Evolutionary conservation across 2,888 invertebrate species (phyloP).

Genomic region (Tachina lurida): DNA sequence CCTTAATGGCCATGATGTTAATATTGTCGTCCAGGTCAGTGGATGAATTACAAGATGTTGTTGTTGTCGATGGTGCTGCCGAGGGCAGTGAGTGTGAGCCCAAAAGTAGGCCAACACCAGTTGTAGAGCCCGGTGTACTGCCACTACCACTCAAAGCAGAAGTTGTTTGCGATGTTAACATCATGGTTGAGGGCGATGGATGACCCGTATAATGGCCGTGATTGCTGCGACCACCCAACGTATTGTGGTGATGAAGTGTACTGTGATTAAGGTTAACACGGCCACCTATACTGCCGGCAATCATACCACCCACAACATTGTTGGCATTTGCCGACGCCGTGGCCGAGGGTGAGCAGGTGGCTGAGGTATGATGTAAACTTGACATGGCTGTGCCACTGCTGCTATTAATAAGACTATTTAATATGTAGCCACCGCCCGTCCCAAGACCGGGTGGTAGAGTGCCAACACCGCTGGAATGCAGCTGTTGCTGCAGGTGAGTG

Average conservation of each 20-base stretch:
- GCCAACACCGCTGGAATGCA: slow-evolving; percentile 74
- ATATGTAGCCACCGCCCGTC: slow-evolving; percentile 79
- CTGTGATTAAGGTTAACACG: slow-evolving; percentile 70
- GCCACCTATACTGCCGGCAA: slow-evolving; percentile 69
- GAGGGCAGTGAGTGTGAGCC: slow-evolving; percentile 73
- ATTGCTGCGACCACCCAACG: slow-evolving; percentile 71
- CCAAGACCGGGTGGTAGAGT: slow-evolving; percentile 80
- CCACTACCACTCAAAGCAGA: slow-evolving; percentile 74
- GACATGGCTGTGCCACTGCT: slow-evolving; percentile 70
- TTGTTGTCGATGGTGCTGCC: slow-evolving; percentile 77
- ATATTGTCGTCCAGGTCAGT: slow-evolving; percentile 84
- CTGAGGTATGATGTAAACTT: slow-evolving; percentile 61
- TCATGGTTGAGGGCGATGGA: slow-evolving; percentile 73
- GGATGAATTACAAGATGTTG: slow-evolving; percentile 80
- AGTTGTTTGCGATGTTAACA: slow-evolving; percentile 75
- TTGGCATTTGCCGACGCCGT: slow-evolving; percentile 38
- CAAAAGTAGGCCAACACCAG: slow-evolving; percentile 76
- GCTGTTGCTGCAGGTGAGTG: slow-evolving; percentile 74
- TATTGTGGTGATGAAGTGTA: slow-evolving; percentile 76
- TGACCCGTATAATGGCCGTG: slow-evolving; percentile 67
- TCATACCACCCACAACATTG: slow-evolving; percentile 27
- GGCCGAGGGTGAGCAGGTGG: slow-evolving; percentile 49
- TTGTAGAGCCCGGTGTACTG: slow-evolving; percentile 75
- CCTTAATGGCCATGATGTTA: slow-evolving; percentile 93
- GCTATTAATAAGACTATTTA: slow-evolving; percentile 76